Evolutionary conservation across 1,140 invertebrate species (phyloP), one percentile per base, ranked within the genome.

Genomic region (Ceratina japonica): DNA sequence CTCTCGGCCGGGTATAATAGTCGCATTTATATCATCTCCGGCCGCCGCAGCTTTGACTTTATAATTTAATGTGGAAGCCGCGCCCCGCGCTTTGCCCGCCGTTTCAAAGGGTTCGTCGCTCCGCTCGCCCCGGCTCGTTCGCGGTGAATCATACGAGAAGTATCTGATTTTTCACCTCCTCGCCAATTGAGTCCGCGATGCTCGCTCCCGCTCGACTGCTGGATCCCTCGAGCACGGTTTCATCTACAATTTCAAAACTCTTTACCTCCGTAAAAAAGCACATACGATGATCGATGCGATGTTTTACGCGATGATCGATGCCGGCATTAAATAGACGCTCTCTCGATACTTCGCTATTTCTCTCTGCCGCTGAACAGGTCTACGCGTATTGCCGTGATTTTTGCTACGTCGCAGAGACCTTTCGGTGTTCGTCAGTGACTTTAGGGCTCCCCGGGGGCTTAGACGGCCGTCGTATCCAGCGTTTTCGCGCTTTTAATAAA

Each of bases 21-120:
- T 91, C 88, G 86, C 89, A 91, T 91, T 92, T 91, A 90, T 91
- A 90, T 91, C 89, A 89, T 89, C 90, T 88, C 83, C 78, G 74
- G 84, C 82, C 78, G 80, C 75, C 79, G 78, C 86, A 85, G 84
- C 91, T 92, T 90, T 88, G 91, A 91, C 91, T 92, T 90, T 89
- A 91, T 91, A 91, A 91, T 92, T 91, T 88, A 91, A 90, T 87
- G 89, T 81, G 85, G 73, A 86, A 82, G 81, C 65, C 79, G 80
- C 79, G 44, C 80, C 79, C 83, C 66, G 27, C 59, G 51, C 54
- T 44, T 51, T 44, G 24, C 59, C 65, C 44, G 54, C 71, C 52
- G n/a, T 70, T 83, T 62, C 31, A 89, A 90, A 88, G 82, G 90
- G 86, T 87, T 80, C 31, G 27, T 58, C 84, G 79, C 56, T 24